Conservation (phyloP, 2,113 vertebrate genomes). For the Hippolais icterina region DNA sequence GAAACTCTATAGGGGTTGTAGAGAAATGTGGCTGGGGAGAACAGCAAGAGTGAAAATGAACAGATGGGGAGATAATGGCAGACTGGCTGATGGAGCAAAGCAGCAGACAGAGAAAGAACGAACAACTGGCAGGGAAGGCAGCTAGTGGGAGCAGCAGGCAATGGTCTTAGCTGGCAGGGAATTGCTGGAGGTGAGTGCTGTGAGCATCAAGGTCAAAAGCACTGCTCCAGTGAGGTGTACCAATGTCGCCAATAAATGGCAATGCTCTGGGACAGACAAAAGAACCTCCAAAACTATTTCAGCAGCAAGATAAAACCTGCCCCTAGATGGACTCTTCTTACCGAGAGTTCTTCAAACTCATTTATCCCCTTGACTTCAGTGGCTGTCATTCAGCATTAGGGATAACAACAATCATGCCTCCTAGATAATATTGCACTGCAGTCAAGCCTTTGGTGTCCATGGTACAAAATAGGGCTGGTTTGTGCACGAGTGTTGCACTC, state of each 20-base stretch:
- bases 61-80: slow-evolving; percentile 25
- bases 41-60: slow-evolving; percentile 6
- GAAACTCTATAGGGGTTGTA: background rate
- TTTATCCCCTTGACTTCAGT: background rate
- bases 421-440: too few species aligned
- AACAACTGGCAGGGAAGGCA: slow-evolving; percentile 23
- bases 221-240: background rate
- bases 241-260: background rate
- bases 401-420: background rate
- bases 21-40: background rate
- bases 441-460: background rate
- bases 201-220: slow-evolving; percentile 1
- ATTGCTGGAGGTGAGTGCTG: background rate
- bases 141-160: background rate
- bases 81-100: background rate
- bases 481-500: background rate
- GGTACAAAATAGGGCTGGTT: background rate
- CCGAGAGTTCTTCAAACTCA: background rate
- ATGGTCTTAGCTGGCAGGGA: background rate
- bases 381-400: background rate
- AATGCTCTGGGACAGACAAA: background rate
- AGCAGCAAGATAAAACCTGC: background rate
- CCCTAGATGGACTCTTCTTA: background rate
- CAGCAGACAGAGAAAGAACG: background rate
- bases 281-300: background rate